Conservation (phyloP, 2,797 vertebrate genomes). For the Morus bassanus region DNA sequence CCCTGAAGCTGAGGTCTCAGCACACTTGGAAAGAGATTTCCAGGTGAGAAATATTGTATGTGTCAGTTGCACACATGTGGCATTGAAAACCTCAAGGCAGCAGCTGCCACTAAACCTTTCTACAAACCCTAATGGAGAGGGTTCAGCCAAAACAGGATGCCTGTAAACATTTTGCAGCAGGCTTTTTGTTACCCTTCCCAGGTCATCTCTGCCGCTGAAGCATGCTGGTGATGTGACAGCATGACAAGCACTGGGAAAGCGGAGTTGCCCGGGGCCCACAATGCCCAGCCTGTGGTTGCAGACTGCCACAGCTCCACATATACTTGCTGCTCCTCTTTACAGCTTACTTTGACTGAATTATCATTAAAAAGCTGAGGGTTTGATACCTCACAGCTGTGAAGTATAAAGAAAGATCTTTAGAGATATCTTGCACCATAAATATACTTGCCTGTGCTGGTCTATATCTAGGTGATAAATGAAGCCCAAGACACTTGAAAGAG, state of each 20-base stretch:
- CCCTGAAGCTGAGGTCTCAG: background rate
- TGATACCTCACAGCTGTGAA: slow-evolving; percentile 5
- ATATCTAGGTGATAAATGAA: slow-evolving; percentile 23
- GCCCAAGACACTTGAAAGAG: slow-evolving; percentile 11
- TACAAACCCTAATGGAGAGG: background rate
- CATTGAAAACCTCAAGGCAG: background rate
- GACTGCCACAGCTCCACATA: background rate
- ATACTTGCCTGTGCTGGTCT: background rate
- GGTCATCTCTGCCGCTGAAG: background rate
- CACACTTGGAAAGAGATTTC: background rate
- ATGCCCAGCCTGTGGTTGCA: background rate
- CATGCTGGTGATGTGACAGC: rapidly evolving
- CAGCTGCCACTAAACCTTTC: background rate
- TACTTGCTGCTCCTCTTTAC: background rate
- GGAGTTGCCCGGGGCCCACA: rapidly evolving
- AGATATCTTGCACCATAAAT: background rate
- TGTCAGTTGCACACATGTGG: rapidly evolving
- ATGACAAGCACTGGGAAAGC: background rate
- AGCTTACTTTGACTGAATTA: background rate
- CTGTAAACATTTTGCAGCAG: background rate
- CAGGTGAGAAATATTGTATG: background rate
- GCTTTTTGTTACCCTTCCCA: background rate
- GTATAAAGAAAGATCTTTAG: background rate
- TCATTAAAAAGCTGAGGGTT: background rate
- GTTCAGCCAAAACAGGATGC: background rate